Evolutionary conservation across 2,113 vertebrate genomes (phyloP).

Genomic region (Romanogobio albipinnatus): DNA sequence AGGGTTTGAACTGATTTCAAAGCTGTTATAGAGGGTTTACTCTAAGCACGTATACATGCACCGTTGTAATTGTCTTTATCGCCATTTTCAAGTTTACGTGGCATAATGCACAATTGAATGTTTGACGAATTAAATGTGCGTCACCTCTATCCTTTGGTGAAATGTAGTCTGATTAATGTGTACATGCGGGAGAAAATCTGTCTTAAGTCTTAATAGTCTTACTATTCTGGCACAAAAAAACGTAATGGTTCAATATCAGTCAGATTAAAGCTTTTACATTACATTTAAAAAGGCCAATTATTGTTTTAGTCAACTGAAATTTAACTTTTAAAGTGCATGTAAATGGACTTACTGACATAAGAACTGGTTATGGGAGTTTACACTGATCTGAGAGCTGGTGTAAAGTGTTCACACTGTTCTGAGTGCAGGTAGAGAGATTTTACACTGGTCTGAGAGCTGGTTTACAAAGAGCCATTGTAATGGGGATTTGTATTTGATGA

Average conservation of each 20-base stretch:
- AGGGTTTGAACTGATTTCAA: background rate
- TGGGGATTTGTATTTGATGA: conserved; percentile 42
- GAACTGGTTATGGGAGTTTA: background rate
- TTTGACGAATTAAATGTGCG: background rate
- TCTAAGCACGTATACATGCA: background rate
- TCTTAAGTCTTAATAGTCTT: background rate
- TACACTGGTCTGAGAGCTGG: background rate
- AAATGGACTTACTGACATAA: background rate
- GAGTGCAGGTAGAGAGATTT: background rate
- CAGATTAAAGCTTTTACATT: background rate
- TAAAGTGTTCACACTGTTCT: background rate
- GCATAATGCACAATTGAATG: background rate
- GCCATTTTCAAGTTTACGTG: background rate
- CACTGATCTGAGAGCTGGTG: background rate
- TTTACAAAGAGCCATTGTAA: conserved; percentile 13
- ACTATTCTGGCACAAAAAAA: background rate
- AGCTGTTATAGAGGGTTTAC: background rate
- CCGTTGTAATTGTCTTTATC: background rate
- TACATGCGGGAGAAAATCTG: too few relatives aligned
- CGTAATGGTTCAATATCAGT: background rate
- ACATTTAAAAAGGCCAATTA: background rate
- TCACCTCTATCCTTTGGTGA: background rate
- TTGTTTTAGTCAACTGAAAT: background rate
- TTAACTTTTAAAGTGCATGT: background rate
- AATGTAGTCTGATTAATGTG: background rate